Percentiles rank a stretch among this genome's conserved stretches.
phyloP scores from a whole-genome alignment of 2,113 vertebrate species.

The Mirza zaza region DNA sequence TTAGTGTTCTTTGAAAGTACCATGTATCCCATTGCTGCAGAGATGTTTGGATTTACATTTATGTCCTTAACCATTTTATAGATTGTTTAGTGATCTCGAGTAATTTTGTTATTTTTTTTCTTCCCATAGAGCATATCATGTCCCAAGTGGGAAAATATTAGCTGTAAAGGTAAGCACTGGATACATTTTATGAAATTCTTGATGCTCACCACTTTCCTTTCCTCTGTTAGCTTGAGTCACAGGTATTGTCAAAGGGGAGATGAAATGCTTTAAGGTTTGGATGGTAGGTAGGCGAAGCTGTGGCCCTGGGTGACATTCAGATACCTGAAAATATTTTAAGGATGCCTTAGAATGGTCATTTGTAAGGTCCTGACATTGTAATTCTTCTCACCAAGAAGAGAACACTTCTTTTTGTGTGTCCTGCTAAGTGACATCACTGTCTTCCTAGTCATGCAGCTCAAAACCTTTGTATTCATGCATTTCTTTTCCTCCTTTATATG shows the following conservation, averaged over 20 bases:
- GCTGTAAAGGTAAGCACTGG: slow-evolving; percentile 95
- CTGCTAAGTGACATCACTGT: background rate
- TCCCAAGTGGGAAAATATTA: slow-evolving; percentile 93
- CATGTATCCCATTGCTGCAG: background rate
- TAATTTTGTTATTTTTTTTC: slow-evolving; percentile 56
- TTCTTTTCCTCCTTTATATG: background rate
- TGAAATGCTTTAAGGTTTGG: background rate
- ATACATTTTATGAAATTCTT: slow-evolving; percentile 32
- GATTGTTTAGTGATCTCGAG: slow-evolving; percentile 36
- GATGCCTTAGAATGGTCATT: background rate
- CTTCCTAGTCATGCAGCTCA: background rate
- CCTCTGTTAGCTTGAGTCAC: background rate
- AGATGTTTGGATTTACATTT: background rate
- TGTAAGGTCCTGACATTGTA: background rate
- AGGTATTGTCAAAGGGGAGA: background rate
- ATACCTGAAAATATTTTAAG: background rate
- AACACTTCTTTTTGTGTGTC: background rate
- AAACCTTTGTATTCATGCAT: background rate
- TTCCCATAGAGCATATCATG: slow-evolving; percentile 91
- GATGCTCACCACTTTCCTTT: slow-evolving; percentile 31
- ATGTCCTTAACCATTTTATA: slow-evolving; percentile 14
- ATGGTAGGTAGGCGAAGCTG: background rate
- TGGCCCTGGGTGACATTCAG: background rate
- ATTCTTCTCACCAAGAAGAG: background rate
- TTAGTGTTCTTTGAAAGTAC: slow-evolving; percentile 34